These are phyloP conservation scores for Phyto melanocephala DNA, from an alignment of 2,888 invertebrate genomes.

Conservation along the genomic window DNA sequence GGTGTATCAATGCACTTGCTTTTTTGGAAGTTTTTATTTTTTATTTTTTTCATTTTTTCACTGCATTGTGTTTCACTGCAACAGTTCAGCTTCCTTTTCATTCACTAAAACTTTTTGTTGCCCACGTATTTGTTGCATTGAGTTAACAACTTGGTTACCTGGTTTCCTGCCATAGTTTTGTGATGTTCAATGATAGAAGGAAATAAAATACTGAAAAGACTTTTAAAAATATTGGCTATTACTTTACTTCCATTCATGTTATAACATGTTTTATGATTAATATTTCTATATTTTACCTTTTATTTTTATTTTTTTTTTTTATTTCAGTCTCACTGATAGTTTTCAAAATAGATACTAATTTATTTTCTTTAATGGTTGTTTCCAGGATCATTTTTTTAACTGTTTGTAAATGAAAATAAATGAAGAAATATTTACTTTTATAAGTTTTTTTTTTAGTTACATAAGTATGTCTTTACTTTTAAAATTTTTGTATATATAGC, in stretches of 20 bases:
- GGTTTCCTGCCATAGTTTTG: background rate
- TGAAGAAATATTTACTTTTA: too few species aligned
- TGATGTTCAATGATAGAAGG: background rate
- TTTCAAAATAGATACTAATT: too few species aligned
- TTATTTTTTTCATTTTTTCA: constrained; percentile 26
- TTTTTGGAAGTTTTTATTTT: background rate
- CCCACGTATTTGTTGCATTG: background rate
- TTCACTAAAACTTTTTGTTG: background rate
- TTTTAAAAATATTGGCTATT: constrained; percentile 28
- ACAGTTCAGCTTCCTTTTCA: constrained; percentile 10
- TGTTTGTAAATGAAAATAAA: background rate
- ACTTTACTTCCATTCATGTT: background rate
- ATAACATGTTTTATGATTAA: constrained; percentile 31
- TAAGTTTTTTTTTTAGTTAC: too few species aligned
- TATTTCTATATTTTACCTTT: constrained; percentile 5
- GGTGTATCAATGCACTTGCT: background rate
- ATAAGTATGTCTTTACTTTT: background rate
- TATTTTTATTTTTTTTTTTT: background rate
- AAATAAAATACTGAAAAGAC: background rate
- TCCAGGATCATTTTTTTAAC: background rate
- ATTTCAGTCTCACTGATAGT: too few species aligned
- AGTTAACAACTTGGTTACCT: background rate
- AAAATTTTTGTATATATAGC: background rate
- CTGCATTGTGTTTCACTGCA: constrained; percentile 25
- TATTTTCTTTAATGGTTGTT: background rate